Evolutionary conservation across 2,888 invertebrate genomes (phyloP), one percentile per base, ranked within the genome.

Genomic region (Lycocerus yunnanus): DNA sequence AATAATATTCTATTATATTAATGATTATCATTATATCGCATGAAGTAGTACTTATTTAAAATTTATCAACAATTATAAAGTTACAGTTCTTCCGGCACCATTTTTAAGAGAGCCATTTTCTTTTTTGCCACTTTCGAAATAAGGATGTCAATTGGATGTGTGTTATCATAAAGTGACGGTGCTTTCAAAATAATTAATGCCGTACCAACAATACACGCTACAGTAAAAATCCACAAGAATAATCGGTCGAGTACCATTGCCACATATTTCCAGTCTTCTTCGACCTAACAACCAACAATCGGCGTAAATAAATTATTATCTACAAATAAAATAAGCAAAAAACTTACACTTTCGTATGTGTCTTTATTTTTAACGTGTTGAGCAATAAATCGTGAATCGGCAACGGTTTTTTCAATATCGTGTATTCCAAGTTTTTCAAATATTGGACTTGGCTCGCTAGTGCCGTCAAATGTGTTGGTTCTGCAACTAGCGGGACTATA

Each of bases 261-360:
- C 75, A 98, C 97, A 89, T 97, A 98, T 88, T 98, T 98, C 98
- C 98, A 98, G 89, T 98, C 98, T 88, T 97, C 97, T 88, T 95
- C 95, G 84, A 97, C 95, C 96, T 96, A 85, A 69, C 76, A 24
- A 10, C 18, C n/a, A 75, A 79, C 60, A 69, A 75, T 60, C 59
- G 59, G 60, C 15, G 66, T 58, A 73, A 21, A 21, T 9, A 21
- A 18, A 6, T 8, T 1, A 21, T 1, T 21, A 8, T 2, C 9
- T 21, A 21, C 0, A 21, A n/a, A n/a, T 27, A n/a, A n/a, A 8
- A n/a, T n/a, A 43, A 6, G n/a, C n/a, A n/a, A n/a, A 14, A 5
- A 58, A 93, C 95, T 94, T 90, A 97, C 97, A 88, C 94, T 95
- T 88, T 96, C 96, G 88, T 96, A 97, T 87, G 94, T 95, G 88